Evolutionary conservation across 2,888 invertebrate genomes (phyloP).

Genomic region (Orgyia antiqua): DNA sequence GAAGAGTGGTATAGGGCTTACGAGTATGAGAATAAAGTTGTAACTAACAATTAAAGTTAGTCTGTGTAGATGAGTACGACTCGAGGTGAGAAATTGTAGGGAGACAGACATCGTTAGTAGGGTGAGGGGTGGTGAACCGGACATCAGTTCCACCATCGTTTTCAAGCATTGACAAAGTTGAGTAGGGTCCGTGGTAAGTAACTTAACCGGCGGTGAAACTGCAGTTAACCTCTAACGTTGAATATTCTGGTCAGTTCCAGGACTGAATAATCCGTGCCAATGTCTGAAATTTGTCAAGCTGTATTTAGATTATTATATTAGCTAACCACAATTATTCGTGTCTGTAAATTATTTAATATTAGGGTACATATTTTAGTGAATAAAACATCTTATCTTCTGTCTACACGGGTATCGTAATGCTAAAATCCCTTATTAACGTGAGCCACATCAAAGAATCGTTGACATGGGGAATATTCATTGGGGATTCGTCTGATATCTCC

Average conservation of each 20-base stretch:
- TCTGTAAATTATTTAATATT: conserved; percentile 4
- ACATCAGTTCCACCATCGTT: conserved; percentile 37
- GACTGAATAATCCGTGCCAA: conserved; percentile 9
- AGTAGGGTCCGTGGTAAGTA: conserved; percentile 40
- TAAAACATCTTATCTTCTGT: conserved; percentile 26
- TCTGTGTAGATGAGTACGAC: conserved; percentile 44
- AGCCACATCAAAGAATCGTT: conserved; percentile 38
- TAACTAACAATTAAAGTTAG: conserved; percentile 69
- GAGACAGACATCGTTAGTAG: conserved; percentile 21
- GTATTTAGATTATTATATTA: conserved; percentile 3
- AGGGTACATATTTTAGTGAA: conserved; percentile 22
- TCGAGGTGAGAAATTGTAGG: conserved; percentile 58
- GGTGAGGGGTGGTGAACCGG: conserved; percentile 28
- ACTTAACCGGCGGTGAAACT: conserved; percentile 37
- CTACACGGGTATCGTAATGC: conserved; percentile 26
- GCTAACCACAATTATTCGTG: conserved; percentile 6
- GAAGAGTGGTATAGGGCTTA: no score
- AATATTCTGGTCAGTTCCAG: conserved; percentile 23
- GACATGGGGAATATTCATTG: conserved; percentile 29
- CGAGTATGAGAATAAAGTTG: no score
- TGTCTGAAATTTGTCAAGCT: conserved; percentile 4
- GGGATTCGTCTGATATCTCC: conserved; percentile 52
- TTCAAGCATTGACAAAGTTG: conserved; percentile 49
- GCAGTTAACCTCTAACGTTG: conserved; percentile 33
- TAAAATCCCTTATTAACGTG: conserved; percentile 38